Evolutionary conservation across 2,888 invertebrate genomes (phyloP).

Genomic region (Patella pellucida): DNA sequence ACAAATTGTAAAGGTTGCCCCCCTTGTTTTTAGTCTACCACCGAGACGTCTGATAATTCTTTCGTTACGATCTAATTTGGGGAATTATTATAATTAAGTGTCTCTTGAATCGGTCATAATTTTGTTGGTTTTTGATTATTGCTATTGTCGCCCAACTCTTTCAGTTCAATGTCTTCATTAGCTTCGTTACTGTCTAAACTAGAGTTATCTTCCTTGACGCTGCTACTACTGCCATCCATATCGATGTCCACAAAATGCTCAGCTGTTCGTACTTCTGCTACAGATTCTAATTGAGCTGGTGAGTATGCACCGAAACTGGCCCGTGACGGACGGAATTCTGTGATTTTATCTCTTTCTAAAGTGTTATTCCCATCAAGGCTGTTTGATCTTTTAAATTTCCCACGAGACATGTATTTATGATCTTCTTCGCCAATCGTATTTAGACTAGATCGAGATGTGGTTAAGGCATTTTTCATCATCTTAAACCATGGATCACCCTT

Average conservation of each 20-base stretch:
- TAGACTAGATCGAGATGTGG: constrained; percentile 49
- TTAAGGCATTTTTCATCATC: constrained; percentile 46
- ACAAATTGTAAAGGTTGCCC: too few species aligned
- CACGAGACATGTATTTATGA: constrained; percentile 26
- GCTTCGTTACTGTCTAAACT: constrained; percentile 3
- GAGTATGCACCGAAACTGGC: background rate
- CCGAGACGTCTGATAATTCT: too few species aligned
- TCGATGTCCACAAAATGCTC: background rate
- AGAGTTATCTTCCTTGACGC: constrained; percentile 5
- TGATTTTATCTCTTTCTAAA: background rate
- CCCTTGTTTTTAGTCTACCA: too few species aligned
- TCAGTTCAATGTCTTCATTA: background rate
- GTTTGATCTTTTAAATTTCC: background rate
- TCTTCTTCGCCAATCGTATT: constrained; percentile 56
- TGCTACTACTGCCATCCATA: background rate
- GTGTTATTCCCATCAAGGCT: background rate
- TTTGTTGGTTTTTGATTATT: too few species aligned
- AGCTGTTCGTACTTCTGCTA: background rate
- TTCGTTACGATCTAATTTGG: too few species aligned
- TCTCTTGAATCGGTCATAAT: too few species aligned
- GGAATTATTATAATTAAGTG: too few species aligned
- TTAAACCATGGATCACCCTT: constrained; percentile 52
- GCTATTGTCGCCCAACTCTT: background rate
- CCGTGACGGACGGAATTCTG: background rate
- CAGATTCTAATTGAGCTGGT: background rate